Evolutionary conservation across 1,140 invertebrate genomes (phyloP), one percentile per base, ranked within the genome.

Genomic region (Lordiphosa clarofinis): DNA sequence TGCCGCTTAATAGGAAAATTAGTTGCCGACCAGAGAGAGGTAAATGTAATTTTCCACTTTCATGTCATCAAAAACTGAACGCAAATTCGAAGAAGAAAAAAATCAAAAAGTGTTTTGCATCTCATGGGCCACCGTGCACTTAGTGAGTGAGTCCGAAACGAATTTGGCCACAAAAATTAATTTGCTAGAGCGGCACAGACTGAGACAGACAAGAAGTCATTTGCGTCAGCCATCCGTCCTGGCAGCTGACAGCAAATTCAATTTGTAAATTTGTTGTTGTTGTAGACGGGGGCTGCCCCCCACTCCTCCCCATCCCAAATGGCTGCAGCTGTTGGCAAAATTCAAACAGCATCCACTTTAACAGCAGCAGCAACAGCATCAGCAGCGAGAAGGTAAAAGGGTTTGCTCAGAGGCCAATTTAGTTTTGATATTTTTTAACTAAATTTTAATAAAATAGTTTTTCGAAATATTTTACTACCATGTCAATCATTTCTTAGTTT

Each of bases 201-300:
- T 31, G 61, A 42, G 53, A 49, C 35, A 64, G 62, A 58, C 49
- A 38, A 68, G 58, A 63, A 82, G 73, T 82, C 78, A 84, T 82
- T 82, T 82, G 76, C 76, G 76, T 82, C 76, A 82, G 65, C 67
- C 72, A 82, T 84, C 78, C 68, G 61, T 84, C 73, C 68, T 75
- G 66, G 56, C 75, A 76, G 67, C 76, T 82, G 76, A 82, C 76
- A 82, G 58, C 56, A 82, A 84, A 82, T 82, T 82, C 78, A 82
- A 82, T 84, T 82, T 82, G 72, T 73, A 75, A 57, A 75, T 60
- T 78, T 75, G 69, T 78, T 74, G 58, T 57, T 31, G 58, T 57
- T 31, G 28, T 8, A 5, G 28, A 8, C 28, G 28, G 28, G 7
- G 28, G 28, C 28, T 8, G 28, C 28, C 2, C 28, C 28, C 28